These are phyloP conservation scores for Sesia apiformis DNA, from an alignment of 2,888 invertebrate species.

Conservation along the genomic window DNA sequence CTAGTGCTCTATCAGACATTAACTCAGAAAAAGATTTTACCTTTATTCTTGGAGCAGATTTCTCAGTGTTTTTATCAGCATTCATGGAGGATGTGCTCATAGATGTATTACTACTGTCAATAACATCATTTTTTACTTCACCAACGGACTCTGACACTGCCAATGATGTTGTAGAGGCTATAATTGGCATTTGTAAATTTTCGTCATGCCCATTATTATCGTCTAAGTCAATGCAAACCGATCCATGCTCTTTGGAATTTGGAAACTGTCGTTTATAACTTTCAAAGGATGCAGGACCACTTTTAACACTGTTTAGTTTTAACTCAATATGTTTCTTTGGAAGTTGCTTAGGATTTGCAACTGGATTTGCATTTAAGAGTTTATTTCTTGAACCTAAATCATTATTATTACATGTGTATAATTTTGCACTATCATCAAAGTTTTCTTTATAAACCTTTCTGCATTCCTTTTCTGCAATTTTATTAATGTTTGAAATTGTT, in stretches of 20 bases:
- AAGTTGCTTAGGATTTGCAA: conserved; percentile 53
- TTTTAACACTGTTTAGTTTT: neutral
- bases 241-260: neutral
- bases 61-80: conserved; percentile 4
- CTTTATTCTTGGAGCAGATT: conserved; percentile 43
- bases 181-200: conserved; percentile 35
- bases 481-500: too few species aligned
- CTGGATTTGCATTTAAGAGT: conserved; percentile 43
- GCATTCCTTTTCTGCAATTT: too few species aligned
- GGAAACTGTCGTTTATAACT: too few species aligned
- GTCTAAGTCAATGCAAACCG: neutral
- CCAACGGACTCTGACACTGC: conserved; percentile 11
- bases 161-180: conserved; percentile 45
- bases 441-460: too few species aligned
- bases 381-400: conserved; percentile 9
- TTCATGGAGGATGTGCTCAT: too few species aligned
- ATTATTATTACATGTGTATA: neutral
- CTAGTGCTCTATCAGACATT: conserved; percentile 29
- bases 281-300: neutral
- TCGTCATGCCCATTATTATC: neutral
- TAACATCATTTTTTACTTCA: neutral
- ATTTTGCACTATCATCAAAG: neutral
- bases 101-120: neutral
- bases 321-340: conserved; percentile 28
- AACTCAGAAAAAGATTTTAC: conserved; percentile 54